Percentiles rank a stretch among this genome's conserved stretches.
Evolutionary conservation across 2,113 vertebrate species (phyloP).

Genomic region (Onychostoma macrolepis): DNA sequence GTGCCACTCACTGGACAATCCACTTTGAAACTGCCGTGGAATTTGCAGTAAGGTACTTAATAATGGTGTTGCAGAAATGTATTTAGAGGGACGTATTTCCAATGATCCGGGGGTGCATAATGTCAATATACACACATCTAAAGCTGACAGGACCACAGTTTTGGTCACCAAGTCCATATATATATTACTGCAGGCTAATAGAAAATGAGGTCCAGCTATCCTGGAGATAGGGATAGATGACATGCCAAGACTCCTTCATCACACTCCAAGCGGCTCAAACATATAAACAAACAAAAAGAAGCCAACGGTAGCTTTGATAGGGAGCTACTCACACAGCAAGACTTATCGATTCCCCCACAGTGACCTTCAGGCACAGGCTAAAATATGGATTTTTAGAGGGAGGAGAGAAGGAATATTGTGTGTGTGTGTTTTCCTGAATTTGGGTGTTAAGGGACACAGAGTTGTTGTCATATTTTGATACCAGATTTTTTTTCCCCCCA

Average conservation of each 20-base stretch:
- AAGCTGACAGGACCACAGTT: background rate
- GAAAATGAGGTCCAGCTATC: background rate
- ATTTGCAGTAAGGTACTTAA: no score
- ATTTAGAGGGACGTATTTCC: no score
- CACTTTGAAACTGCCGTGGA: no score
- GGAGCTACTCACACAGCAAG: slow-evolving; percentile 41
- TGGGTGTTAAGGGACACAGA: background rate
- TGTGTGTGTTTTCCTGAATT: background rate
- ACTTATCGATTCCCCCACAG: slow-evolving; percentile 55
- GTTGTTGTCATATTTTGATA: background rate
- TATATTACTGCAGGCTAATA: background rate
- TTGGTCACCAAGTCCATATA: background rate
- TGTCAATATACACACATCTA: background rate
- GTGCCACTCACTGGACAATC: no score
- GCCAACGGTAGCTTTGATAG: slow-evolving; percentile 33
- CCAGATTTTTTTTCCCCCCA: no score
- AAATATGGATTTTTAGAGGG: slow-evolving; percentile 58
- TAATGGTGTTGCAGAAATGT: no score
- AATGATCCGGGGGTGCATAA: no score
- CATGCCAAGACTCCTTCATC: background rate
- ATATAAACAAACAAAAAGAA: slow-evolving; percentile 42
- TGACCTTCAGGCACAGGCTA: slow-evolving; percentile 53
- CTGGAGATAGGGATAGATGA: background rate
- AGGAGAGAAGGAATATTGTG: slow-evolving; percentile 15
- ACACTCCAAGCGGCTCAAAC: background rate